Base-by-base conservation (phyloP, 2,113 vertebrate species). In the Cardinalis cardinalis region DNA sequence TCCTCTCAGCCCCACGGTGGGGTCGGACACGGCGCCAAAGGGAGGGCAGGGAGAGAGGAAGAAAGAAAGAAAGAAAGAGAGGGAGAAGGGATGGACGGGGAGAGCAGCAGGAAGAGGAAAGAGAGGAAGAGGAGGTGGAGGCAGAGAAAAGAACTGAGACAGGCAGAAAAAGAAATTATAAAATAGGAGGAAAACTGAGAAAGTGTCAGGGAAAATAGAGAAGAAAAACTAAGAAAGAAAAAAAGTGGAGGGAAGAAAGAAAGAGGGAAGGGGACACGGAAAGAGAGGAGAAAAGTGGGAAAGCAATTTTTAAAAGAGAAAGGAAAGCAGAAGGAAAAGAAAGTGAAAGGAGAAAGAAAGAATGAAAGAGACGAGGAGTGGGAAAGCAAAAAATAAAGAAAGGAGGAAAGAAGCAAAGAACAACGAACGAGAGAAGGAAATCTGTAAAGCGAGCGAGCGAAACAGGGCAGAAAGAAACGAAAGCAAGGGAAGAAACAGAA, bases 1-100 rank as follows among this genome's bases (percentile, higher is more conserved):
- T 68, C 4, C 12, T 13, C 7, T 18, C 0, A 0, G 28, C 12
- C 5, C 23, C 11, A 0, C 10, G 18, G 63, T 8, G 63, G 13
- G 52, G 51, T 25, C 53, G 69, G 66, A 38, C 16, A 7, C 1
- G 2, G 53, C 12, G 51, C 7, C 3, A 6, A 14, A 6, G 12
- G 29, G 32, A 53, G 36, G 10, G 49, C 31, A 80, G 10, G 12
- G 41, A 36, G 38, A 23, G 18, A 28, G 46, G 11, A 28, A 8
- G 28, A 26, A 38, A 25, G 31, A 10, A 38, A 25, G 31, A 10
- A 38, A 8, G 14, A 23, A 38, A 25, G 38, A 48, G 36, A 28
- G 18, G 20, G 32, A 9, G 28, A 7, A n/a, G 29, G 31, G 36
- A 26, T 32, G 76, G 34, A 87, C 2, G 4, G 8, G 32, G 40